These are phyloP conservation scores for Callocephalon fimbriatum DNA, from an alignment of 2,113 vertebrate genomes.

Conservation along the genomic window DNA sequence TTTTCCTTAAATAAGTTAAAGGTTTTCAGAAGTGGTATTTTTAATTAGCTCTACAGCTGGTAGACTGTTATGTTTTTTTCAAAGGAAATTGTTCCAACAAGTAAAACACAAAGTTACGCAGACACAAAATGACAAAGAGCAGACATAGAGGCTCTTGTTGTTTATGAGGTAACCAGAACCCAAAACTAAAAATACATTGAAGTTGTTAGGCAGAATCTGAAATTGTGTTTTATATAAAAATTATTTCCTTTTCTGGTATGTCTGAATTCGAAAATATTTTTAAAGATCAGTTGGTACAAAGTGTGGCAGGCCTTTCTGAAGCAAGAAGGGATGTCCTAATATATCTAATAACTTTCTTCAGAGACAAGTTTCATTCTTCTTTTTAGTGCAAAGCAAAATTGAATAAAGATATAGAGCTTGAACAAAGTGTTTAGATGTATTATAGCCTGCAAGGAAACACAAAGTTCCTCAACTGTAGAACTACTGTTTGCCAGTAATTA, in stretches of 20 bases:
- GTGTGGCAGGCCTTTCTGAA: neutral
- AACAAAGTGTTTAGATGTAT: neutral
- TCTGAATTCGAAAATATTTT: neutral
- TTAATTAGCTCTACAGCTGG: neutral
- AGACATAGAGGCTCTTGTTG: neutral
- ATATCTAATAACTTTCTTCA: neutral
- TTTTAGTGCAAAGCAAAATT: neutral
- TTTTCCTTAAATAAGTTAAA: neutral
- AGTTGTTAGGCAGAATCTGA: neutral
- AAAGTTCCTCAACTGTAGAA: neutral
- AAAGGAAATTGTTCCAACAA: neutral
- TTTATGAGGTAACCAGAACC: neutral
- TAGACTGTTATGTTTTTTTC: neutral
- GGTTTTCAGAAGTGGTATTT: neutral
- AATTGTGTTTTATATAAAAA: neutral
- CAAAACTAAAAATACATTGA: neutral
- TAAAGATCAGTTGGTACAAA: neutral
- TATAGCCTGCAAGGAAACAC: neutral
- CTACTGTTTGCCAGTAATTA: neutral
- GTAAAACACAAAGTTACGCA: neutral
- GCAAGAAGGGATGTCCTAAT: fast-evolving
- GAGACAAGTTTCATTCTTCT: neutral
- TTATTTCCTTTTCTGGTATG: neutral
- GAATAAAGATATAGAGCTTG: neutral
- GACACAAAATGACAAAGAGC: neutral